A percentile compares a stretch with the other conserved stretches of the same genome.
Conservation (phyloP, 2,888 invertebrate species). For the Rotaria socialis region DNA sequence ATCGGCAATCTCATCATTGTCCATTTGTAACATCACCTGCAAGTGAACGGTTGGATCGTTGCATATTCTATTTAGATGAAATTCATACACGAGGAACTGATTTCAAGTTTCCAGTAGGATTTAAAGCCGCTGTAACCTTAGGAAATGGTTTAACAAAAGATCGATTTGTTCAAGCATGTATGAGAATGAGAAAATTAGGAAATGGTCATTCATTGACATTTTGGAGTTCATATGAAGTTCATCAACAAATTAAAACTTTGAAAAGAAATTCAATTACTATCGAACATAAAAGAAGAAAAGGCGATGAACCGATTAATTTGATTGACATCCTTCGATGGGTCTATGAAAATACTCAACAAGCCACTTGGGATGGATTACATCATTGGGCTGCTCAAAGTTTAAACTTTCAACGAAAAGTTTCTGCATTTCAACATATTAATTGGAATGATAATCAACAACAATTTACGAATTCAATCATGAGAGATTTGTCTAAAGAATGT, state of each 20-base stretch:
- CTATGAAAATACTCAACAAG: background rate
- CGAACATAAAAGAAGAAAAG: no score
- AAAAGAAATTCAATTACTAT: background rate
- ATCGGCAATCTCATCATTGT: background rate
- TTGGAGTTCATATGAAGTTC: slow-evolving; percentile 6
- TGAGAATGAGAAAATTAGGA: background rate
- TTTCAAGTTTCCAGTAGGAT: background rate
- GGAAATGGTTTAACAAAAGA: slow-evolving; percentile 4
- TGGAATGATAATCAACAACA: background rate
- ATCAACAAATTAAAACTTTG: background rate
- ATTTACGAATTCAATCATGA: background rate
- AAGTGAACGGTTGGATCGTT: background rate
- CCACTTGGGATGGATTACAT: background rate
- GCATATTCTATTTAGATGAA: background rate
- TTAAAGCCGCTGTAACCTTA: background rate
- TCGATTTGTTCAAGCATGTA: background rate
- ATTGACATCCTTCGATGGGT: background rate
- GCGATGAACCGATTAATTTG: background rate
- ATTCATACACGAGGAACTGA: background rate
- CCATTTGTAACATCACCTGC: background rate
- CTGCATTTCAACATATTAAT: background rate
- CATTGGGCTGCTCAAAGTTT: background rate
- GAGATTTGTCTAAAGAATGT: background rate
- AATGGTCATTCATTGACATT: background rate
- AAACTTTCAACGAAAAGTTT: background rate